Percentiles rank a stretch among this genome's conserved stretches.
phyloP scores from a whole-genome alignment of 2,797 vertebrate genomes.

The Hippopotamyrus pictus region DNA sequence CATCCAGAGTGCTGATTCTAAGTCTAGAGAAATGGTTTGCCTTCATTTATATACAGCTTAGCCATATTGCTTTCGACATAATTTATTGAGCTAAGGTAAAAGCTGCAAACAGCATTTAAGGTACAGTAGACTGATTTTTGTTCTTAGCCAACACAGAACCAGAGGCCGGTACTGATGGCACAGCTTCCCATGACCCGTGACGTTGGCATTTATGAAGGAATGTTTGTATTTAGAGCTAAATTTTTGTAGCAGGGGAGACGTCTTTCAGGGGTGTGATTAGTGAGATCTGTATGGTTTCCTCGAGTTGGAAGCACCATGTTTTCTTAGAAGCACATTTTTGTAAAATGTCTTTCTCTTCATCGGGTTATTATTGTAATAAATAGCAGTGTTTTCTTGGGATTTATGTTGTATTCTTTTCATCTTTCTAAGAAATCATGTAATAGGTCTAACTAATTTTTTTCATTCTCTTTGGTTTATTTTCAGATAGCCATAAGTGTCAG shows the following conservation, averaged over 20 bases:
- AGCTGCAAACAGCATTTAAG: slow-evolving; percentile 78
- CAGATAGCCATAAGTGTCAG: background rate
- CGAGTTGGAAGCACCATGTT: slow-evolving; percentile 43
- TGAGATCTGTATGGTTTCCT: slow-evolving; percentile 61
- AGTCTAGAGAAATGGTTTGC: slow-evolving; percentile 50
- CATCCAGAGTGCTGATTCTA: slow-evolving; percentile 36
- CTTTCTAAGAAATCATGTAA: background rate
- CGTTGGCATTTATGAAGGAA: background rate
- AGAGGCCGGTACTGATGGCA: slow-evolving; percentile 50
- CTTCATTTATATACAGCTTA: slow-evolving; percentile 44
- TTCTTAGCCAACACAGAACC: slow-evolving; percentile 71
- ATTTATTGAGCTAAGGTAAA: slow-evolving; percentile 76
- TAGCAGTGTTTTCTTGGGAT: background rate
- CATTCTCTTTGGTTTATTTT: background rate
- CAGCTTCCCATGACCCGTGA: slow-evolving; percentile 59
- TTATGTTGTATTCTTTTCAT: background rate
- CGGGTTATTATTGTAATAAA: background rate
- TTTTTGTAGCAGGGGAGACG: background rate
- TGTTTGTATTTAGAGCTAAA: background rate
- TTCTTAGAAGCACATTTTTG: slow-evolving; percentile 20
- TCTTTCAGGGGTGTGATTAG: background rate
- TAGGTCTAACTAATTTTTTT: background rate
- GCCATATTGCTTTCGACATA: slow-evolving; percentile 64
- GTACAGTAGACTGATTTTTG: slow-evolving; percentile 71
- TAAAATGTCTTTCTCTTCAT: background rate